Conservation (phyloP, 2,113 vertebrate genomes). For the Pseudopodoces humilis region DNA sequence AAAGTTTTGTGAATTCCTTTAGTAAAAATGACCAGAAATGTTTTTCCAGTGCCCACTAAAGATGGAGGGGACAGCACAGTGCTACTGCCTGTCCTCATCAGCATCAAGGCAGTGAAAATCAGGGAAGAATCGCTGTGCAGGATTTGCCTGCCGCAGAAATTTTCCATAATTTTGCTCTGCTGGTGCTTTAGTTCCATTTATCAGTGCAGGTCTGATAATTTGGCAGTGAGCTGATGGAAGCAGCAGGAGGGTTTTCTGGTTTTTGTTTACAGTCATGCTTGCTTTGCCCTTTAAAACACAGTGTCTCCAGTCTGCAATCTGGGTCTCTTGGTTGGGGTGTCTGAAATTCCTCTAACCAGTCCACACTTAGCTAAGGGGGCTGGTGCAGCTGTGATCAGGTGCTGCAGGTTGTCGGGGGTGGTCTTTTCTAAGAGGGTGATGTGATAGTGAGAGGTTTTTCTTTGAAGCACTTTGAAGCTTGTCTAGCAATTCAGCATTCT, state of each 20-base stretch:
- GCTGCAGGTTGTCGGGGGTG: background rate
- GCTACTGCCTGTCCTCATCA: background rate
- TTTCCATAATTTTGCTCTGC: background rate
- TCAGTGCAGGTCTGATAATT: background rate
- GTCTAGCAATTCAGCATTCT: background rate
- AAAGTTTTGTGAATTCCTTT: background rate
- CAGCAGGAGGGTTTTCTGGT: background rate
- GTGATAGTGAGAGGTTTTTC: background rate
- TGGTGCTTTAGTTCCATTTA: background rate
- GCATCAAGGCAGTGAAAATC: background rate
- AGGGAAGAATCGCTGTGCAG: background rate
- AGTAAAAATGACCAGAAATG: background rate
- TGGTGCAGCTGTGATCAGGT: background rate
- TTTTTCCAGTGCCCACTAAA: background rate
- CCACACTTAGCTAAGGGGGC: background rate
- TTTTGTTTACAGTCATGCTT: background rate
- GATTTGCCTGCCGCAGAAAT: background rate
- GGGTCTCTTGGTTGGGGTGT: background rate
- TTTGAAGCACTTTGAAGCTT: background rate
- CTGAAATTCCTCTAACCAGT: background rate
- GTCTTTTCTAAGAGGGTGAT: background rate
- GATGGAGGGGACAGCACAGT: background rate
- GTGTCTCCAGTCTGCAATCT: background rate
- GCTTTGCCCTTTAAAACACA: slow-evolving; percentile 1
- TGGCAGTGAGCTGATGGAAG: background rate